Percentiles rank a stretch among this genome's conserved stretches.
Conservation (phyloP, 2,113 vertebrate species). For the Rhodinocichla rosea region DNA sequence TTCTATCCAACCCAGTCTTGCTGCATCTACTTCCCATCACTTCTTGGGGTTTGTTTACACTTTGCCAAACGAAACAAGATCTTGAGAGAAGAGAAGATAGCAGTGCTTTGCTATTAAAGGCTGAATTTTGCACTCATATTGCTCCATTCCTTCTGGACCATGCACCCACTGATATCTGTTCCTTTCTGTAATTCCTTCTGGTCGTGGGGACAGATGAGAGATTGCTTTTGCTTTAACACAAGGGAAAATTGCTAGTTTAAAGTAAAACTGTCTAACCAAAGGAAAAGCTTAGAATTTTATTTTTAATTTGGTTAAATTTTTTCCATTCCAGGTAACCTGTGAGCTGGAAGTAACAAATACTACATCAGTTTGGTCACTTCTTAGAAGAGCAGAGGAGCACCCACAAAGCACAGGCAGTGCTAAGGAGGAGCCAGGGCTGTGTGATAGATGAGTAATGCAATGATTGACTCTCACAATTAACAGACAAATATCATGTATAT, state of each 20-base stretch:
- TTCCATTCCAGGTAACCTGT: not conserved
- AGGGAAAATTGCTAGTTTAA: not conserved
- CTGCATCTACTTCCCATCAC: not conserved
- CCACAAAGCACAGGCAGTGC: not conserved
- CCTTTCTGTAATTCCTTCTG: not conserved
- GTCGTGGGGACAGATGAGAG: accelerated
- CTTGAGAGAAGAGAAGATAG: not conserved
- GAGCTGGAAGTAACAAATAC: not conserved
- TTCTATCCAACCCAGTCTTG: not conserved
- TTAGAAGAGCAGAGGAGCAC: not conserved
- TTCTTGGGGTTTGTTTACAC: not conserved
- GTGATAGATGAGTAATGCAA: too few species aligned
- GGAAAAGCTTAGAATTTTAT: not conserved
- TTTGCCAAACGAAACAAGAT: not conserved
- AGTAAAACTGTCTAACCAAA: not conserved
- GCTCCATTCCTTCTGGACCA: not conserved
- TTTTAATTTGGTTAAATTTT: not conserved
- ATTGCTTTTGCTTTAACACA: not conserved
- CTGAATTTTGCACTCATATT: not conserved
- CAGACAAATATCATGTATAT: too few species aligned
- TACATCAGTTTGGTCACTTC: not conserved
- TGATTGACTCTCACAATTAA: too few species aligned
- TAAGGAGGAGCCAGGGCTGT: not conserved
- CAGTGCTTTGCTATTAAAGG: not conserved
- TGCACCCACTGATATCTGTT: not conserved